Conservation (phyloP, 1,140 invertebrate genomes). For the Calliphora vicina region DNA sequence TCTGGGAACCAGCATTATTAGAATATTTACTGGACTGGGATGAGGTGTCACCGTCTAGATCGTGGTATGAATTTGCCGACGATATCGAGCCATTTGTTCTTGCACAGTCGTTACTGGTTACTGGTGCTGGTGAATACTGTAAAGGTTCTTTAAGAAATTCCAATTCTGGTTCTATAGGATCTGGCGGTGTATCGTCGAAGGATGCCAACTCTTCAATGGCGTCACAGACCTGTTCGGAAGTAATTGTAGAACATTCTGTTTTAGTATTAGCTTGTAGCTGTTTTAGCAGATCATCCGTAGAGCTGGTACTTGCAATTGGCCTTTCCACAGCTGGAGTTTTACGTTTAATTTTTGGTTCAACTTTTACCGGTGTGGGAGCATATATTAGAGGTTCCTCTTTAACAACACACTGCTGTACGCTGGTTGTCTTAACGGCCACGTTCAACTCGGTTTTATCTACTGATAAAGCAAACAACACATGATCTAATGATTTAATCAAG, state of each 20-base stretch:
- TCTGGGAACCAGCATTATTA: slow-evolving; percentile 41
- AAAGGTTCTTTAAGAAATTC: slow-evolving; percentile 54
- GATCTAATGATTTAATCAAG: slow-evolving; percentile 79
- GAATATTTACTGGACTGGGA: slow-evolving; percentile 61
- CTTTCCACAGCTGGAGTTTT: slow-evolving; percentile 44
- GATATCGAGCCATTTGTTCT: not conserved
- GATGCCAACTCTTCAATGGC: not conserved
- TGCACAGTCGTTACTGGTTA: not conserved
- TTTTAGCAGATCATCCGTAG: slow-evolving; percentile 51
- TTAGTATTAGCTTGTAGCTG: not conserved
- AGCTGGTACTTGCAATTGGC: slow-evolving; percentile 48
- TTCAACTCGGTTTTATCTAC: slow-evolving; percentile 83
- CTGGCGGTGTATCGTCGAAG: slow-evolving; percentile 38
- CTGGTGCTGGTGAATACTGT: not conserved
- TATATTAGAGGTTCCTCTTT: slow-evolving; percentile 65
- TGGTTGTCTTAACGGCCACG: slow-evolving; percentile 43
- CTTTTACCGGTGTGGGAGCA: slow-evolving; percentile 60
- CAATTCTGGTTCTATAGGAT: slow-evolving; percentile 56
- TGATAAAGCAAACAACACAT: slow-evolving; percentile 85
- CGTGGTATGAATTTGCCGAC: slow-evolving; percentile 43
- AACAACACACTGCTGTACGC: not conserved
- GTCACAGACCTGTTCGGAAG: not conserved
- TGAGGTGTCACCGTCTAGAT: slow-evolving; percentile 56
- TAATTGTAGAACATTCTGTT: not conserved
- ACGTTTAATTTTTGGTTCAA: slow-evolving; percentile 37